Evolutionary conservation across 2,113 vertebrate genomes (phyloP).

Genomic region (Poicephalus meyeri): DNA sequence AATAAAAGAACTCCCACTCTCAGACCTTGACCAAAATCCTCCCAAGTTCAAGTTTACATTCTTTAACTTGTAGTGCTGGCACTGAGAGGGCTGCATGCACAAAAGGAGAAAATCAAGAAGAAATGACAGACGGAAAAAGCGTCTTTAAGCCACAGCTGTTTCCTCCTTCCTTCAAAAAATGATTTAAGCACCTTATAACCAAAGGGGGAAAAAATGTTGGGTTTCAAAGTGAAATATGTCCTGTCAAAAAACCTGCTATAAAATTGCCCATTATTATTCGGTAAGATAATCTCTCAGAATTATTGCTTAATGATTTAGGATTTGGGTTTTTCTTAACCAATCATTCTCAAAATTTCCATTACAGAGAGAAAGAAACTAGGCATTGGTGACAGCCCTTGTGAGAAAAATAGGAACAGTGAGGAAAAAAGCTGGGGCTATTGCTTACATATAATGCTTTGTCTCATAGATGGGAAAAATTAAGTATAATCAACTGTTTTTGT

Average conservation of each 20-base stretch:
- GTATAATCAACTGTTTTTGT: neutral
- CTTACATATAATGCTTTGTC: neutral
- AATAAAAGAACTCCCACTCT: neutral
- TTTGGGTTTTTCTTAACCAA: constrained; percentile 28
- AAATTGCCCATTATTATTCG: constrained; percentile 52
- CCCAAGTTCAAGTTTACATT: constrained; percentile 45
- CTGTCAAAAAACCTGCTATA: constrained; percentile 55
- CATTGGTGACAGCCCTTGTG: constrained; percentile 26
- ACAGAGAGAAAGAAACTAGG: neutral
- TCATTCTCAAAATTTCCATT: constrained; percentile 57
- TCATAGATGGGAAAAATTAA: neutral
- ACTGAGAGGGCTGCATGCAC: constrained; percentile 18
- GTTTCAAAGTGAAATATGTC: constrained; percentile 67
- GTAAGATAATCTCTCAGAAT: constrained; percentile 58
- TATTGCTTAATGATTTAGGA: constrained; percentile 60
- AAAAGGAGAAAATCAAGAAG: constrained; percentile 12
- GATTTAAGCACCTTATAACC: constrained; percentile 73
- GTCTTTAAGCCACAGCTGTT: constrained; percentile 71
- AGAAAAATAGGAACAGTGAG: neutral
- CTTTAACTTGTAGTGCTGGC: constrained; percentile 31
- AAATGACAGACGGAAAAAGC: constrained; percentile 53
- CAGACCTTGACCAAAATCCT: neutral
- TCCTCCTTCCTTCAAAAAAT: constrained; percentile 72
- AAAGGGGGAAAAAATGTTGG: constrained; percentile 7
- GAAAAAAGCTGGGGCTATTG: neutral